phyloP scores from a whole-genome alignment of 2,888 invertebrate genomes.

The Pseudoips prasinana region DNA sequence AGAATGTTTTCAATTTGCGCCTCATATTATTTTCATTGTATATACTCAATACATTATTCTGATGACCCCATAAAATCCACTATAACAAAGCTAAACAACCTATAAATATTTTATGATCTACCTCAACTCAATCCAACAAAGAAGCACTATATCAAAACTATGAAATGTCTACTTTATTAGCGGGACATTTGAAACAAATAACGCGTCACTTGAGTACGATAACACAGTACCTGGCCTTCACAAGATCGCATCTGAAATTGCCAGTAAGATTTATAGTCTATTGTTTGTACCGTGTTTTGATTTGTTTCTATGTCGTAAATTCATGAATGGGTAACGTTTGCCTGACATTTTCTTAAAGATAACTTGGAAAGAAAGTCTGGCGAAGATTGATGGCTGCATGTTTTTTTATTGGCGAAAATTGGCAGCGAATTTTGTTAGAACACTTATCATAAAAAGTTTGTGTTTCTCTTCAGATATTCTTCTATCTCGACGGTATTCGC shows the following conservation, averaged over 20 bases:
- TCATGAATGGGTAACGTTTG: constrained; percentile 59
- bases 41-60: too few species aligned
- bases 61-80: too few species aligned
- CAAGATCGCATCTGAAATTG: constrained; percentile 71
- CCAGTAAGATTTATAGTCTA: constrained; percentile 62
- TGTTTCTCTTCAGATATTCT: too few species aligned
- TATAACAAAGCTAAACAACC: neutral
- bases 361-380: constrained; percentile 29
- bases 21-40: too few species aligned
- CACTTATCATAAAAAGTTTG: too few species aligned
- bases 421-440: too few species aligned
- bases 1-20: too few species aligned
- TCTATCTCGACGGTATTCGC: too few species aligned
- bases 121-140: constrained; percentile 7
- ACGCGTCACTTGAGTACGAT: constrained; percentile 37
- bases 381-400: constrained; percentile 21
- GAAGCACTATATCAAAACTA: constrained; percentile 29
- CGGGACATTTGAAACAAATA: constrained; percentile 37
- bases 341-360: constrained; percentile 37
- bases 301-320: constrained; percentile 63
- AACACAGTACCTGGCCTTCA: constrained; percentile 50
- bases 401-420: constrained; percentile 10
- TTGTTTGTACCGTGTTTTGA: constrained; percentile 65
- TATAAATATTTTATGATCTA: neutral
- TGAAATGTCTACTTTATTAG: constrained; percentile 31